Conservation (phyloP, 2,113 vertebrate species). For the Eulemur rufifrons region DNA sequence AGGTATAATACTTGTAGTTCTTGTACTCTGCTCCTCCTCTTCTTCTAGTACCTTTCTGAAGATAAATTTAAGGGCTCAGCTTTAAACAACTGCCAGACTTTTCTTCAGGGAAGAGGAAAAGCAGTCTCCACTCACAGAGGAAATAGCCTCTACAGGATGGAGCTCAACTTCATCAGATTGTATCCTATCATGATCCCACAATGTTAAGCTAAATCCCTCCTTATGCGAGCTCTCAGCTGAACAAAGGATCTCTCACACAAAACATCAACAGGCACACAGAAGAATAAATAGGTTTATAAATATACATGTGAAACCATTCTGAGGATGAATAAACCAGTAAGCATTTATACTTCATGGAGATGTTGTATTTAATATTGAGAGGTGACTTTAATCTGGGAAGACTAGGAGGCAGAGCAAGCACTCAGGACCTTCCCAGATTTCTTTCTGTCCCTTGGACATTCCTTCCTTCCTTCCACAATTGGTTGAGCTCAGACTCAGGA, state of each 20-base stretch:
- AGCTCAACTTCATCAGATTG: background rate
- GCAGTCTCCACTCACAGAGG: background rate
- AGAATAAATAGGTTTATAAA: background rate
- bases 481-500: background rate
- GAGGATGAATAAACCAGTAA: constrained; percentile 3
- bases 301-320: background rate
- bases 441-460: background rate
- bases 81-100: background rate
- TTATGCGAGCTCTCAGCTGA: background rate
- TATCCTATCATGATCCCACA: background rate
- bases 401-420: background rate
- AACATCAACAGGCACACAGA: background rate
- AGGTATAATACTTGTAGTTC: background rate
- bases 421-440: background rate
- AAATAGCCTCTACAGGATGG: background rate
- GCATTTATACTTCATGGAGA: background rate
- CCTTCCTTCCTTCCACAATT: background rate
- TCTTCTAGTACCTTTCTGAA: background rate
- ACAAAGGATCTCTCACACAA: background rate
- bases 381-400: background rate
- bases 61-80: background rate
- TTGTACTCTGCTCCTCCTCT: background rate
- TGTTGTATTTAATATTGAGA: background rate
- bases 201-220: background rate
- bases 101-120: background rate